Evolutionary conservation across 2,113 vertebrate genomes (phyloP).

Genomic region (Zootoca vivipara): DNA sequence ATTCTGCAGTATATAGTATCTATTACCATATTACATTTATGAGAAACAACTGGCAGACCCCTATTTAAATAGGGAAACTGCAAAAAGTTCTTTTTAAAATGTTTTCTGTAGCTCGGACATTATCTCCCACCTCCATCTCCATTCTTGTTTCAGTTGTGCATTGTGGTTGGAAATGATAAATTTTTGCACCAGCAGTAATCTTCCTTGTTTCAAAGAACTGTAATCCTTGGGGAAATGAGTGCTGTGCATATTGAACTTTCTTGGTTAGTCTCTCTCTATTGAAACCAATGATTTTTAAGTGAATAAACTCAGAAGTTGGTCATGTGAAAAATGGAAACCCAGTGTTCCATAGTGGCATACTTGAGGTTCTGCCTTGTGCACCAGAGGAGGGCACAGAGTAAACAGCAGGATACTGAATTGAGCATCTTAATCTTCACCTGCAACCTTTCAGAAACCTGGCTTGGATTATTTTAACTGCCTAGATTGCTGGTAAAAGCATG

Average conservation of each 20-base stretch:
- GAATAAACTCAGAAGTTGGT: background rate
- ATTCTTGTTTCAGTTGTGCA: slow-evolving; percentile 17
- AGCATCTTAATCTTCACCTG: slow-evolving; percentile 32
- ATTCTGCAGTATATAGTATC: slow-evolving; percentile 66
- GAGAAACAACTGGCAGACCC: slow-evolving; percentile 19
- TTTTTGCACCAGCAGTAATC: slow-evolving; percentile 7
- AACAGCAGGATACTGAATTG: slow-evolving; percentile 29
- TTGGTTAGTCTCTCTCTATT: background rate
- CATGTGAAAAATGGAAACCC: slow-evolving; percentile 27
- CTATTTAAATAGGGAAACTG: slow-evolving; percentile 1
- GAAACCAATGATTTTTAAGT: background rate
- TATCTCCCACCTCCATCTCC: background rate
- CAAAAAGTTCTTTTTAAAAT: background rate
- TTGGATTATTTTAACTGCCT: slow-evolving; percentile 45
- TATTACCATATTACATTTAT: slow-evolving; percentile 39
- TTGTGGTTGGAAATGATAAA: background rate
- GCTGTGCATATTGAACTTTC: background rate
- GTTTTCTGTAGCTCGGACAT: background rate
- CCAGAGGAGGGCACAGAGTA: slow-evolving; percentile 25
- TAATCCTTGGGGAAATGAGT: slow-evolving; percentile 8
- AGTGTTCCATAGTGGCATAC: slow-evolving; percentile 1
- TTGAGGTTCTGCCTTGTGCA: background rate
- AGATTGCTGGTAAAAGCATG: background rate
- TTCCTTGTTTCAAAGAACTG: slow-evolving; percentile 9
- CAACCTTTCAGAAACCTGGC: slow-evolving; percentile 1